Evolutionary conservation across 1,140 invertebrate species (phyloP), one percentile per base, ranked within the genome.

Genomic region (Listronotus oregonensis): DNA sequence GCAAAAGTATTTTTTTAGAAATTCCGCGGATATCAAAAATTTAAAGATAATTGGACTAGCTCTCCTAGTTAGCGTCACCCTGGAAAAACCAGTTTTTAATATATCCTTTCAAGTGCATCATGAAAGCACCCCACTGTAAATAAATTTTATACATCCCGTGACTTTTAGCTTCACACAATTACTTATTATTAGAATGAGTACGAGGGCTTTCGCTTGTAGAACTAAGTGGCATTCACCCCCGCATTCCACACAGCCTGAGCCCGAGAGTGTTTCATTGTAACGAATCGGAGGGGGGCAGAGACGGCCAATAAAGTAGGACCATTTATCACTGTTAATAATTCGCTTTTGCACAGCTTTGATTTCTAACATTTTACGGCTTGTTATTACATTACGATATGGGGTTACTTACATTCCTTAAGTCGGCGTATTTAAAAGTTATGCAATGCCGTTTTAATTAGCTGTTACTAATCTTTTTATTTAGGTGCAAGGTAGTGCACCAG

Each of bases 181-280:
- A 66, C 64, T 66, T 66, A 66, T 66, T 66, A 66, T 66, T 58
- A 66, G 64, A 51, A 60, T 55, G 57, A 60, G 56, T 52, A 59
- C 64, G 8, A 21, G 64, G 52, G 51, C 60, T 39, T 62, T 55
- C 52, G 60, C 51, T 67, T 58, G 66, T 63, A 62, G 64, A 64
- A 72, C 68, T 71, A 66, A 69, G 68, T 66, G 72, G 72, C 65
- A 67, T 69, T 68, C 52, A 66, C 68, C 68, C 71, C 59, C 69
- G 69, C 67, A 74, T 75, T 75, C 71, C 71, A 66, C 74, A 42
- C 75, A 63, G 73, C 61, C 68, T 72, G 74, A 60, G 39, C 73
- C 66, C 63, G 65, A 77, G 67, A 76, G 76, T 71, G 67, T 77
- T 77, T 75, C 71, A 71, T 71, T 76, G 75, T 77, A 72, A 61